Percentiles rank a stretch among this genome's conserved stretches.
These are phyloP conservation scores for Dermatemys mawii DNA, from an alignment of 2,113 vertebrate genomes.

Conservation along the genomic window DNA sequence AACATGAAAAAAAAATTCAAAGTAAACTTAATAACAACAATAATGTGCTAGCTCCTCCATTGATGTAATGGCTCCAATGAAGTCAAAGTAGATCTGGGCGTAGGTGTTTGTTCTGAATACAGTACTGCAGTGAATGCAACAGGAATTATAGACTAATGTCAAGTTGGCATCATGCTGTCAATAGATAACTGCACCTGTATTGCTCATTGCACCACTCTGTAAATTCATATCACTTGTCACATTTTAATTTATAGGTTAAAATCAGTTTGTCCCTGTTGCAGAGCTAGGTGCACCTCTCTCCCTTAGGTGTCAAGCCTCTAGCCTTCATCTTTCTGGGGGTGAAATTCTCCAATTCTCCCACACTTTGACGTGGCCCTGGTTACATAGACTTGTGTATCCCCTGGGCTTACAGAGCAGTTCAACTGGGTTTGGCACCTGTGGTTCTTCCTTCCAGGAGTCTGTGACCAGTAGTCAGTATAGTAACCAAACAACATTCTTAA, in stretches of 20 bases:
- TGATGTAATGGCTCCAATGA: background rate
- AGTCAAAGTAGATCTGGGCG: background rate
- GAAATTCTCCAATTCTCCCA: background rate
- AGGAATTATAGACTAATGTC: background rate
- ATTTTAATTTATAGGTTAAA: background rate
- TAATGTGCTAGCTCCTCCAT: rapidly evolving
- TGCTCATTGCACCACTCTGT: background rate
- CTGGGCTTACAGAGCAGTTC: background rate
- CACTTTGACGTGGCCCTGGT: too few relatives aligned
- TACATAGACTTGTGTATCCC: background rate
- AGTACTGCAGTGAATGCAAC: background rate
- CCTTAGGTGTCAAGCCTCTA: background rate
- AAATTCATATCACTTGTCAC: background rate
- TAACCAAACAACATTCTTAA: background rate
- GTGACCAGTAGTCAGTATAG: background rate
- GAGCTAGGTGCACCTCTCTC: background rate
- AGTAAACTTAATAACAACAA: background rate
- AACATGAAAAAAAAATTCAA: background rate
- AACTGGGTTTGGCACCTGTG: background rate
- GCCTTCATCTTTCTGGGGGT: background rate
- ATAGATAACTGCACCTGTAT: background rate
- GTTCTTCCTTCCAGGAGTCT: background rate
- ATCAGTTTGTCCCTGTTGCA: background rate
- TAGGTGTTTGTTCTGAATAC: background rate
- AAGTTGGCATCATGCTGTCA: rapidly evolving